Base-by-base conservation (phyloP, 2,888 invertebrate genomes). In the Disparrhopalites patrizii region DNA sequence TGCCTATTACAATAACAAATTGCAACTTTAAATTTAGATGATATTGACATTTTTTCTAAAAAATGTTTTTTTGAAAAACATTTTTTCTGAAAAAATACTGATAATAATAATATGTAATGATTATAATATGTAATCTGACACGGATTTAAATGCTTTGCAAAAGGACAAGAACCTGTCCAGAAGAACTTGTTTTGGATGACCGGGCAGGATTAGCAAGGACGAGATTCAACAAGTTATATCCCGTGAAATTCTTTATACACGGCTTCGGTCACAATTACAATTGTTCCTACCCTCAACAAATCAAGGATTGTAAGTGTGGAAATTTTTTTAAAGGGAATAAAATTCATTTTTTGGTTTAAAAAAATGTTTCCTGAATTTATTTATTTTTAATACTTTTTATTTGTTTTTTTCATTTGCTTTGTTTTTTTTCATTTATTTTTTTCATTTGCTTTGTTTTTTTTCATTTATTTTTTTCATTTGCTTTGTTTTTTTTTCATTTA, bases 191-290 rank as follows among this genome's bases (percentile, higher is more conserved):
- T 7, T 5, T 28, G 3, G 54, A 54, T 38, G 54, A 62, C 25
- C 30, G 20, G 15, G 15, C 23, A 4, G 8, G 52, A 7, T 38
- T 62, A 1, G 18, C 7, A 8, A 10, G 31, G 8, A 54, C 62
- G 8, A 36, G 25, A 38, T 54, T 52, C 30, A 40, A 62, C 27
- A 25, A 25, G 10, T 18, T 8, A 3, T 25, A 31, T 10, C 62
- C 62, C 1, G 52, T 51, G 13, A 62, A 62, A 36, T 54, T 62
- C 28, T 62, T 62, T 25, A 62, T 62, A 25, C 62, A 62, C 54
- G 62, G 62, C 7, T 62, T 62, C 28, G 54, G 54, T 1, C 62
- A 54, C n/a, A 62, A 54, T 38, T 3, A 2, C 13, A 55, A 31
- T 20, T 25, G 62, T 8, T 23, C 40, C 30, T 62, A 28, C 36